Conservation (phyloP, 1,140 invertebrate genomes). For the Metopolophium dirhodum region DNA sequence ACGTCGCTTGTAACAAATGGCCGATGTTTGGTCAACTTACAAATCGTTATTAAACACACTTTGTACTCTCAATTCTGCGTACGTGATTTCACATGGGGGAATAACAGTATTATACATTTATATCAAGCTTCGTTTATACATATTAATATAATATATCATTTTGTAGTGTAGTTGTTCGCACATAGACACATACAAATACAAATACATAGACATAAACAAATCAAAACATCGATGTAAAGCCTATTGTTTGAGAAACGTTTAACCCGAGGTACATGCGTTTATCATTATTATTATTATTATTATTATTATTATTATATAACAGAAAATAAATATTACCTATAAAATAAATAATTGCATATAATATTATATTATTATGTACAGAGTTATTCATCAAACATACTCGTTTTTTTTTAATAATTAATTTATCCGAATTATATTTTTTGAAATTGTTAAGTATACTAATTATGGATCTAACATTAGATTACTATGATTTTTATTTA, state of each 20-base stretch:
- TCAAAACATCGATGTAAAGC: neutral
- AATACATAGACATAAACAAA: no score
- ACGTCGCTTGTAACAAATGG: neutral
- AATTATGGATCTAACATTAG: no score
- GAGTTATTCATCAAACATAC: neutral
- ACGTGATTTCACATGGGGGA: neutral
- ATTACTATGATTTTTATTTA: no score
- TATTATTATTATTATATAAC: no score
- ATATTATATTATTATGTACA: no score
- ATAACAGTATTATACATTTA: neutral
- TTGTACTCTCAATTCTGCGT: neutral
- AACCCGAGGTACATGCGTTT: neutral
- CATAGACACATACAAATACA: no score
- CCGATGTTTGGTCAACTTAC: neutral
- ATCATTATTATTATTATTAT: neutral
- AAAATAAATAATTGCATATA: no score
- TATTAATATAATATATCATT: neutral
- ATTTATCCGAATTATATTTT: neutral
- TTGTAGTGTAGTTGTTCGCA: neutral
- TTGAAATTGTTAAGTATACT: neutral
- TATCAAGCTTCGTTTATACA: neutral
- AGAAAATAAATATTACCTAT: no score
- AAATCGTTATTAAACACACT: neutral
- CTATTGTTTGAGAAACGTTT: neutral
- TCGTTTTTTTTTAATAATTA: neutral